Conservation (phyloP, 2,113 vertebrate genomes). For the Tyto alba region DNA sequence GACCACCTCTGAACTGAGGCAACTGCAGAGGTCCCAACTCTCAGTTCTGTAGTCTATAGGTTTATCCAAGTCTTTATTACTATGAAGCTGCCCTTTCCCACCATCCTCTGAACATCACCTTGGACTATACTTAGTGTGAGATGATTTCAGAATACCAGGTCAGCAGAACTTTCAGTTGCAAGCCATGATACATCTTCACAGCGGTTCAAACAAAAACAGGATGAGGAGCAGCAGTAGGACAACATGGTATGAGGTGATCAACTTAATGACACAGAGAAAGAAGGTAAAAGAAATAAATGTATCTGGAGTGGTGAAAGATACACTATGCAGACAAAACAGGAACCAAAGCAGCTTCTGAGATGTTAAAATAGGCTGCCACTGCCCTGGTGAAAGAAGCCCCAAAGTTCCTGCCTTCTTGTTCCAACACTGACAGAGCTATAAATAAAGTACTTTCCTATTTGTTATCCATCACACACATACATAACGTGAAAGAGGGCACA, state of each 20-base stretch:
- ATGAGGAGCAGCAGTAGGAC: background rate
- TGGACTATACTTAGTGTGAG: background rate
- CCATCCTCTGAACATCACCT: background rate
- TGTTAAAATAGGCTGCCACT: background rate
- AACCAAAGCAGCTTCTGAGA: background rate
- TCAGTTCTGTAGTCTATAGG: background rate
- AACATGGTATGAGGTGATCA: background rate
- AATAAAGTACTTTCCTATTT: background rate
- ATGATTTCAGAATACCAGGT: background rate
- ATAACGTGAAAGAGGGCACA: background rate
- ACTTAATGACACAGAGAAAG: background rate
- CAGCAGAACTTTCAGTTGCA: background rate
- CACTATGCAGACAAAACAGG: background rate
- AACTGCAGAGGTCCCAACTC: background rate
- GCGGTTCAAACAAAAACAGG: background rate
- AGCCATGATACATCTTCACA: background rate
- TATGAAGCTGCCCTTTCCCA: background rate
- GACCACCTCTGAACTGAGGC: background rate
- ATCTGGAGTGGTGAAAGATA: background rate
- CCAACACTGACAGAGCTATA: background rate
- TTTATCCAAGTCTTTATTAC: background rate
- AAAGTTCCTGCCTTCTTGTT: background rate
- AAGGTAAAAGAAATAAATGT: background rate
- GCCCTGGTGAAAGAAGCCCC: background rate
- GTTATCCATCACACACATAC: background rate